phyloP scores from a whole-genome alignment of 2,797 vertebrate genomes.

The Smutsia temminckii region DNA sequence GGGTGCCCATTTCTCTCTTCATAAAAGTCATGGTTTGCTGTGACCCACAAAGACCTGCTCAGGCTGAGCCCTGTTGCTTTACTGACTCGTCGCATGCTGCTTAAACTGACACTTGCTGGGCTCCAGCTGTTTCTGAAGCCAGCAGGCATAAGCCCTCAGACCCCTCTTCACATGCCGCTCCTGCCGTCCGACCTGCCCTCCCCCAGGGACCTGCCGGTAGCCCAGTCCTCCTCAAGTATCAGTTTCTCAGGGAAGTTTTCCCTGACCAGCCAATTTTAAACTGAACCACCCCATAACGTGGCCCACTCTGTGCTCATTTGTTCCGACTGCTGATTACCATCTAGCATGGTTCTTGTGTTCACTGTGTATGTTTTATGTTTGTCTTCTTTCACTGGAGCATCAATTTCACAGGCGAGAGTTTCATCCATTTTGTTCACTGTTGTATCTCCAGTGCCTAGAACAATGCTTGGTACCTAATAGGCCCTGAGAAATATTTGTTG shows the following conservation, averaged over 20 bases:
- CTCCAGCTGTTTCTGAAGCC: not conserved
- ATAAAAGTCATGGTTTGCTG: not conserved
- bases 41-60: not conserved
- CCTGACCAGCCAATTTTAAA: not conserved
- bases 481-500: not conserved
- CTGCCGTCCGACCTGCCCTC: not conserved
- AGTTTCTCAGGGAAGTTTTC: not conserved
- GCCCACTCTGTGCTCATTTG: rapidly evolving
- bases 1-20: not conserved
- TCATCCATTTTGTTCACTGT: not conserved
- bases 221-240: not conserved
- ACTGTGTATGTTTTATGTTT: not conserved
- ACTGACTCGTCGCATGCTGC: not conserved
- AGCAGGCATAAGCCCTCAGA: too few species aligned
- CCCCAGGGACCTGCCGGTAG: too few species aligned
- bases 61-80: not conserved
- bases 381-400: not conserved
- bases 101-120: not conserved
- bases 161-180: not conserved
- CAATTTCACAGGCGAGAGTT: not conserved
- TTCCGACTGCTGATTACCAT: not conserved
- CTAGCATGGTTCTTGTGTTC: not conserved
- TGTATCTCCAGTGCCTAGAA: not conserved
- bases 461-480: not conserved
- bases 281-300: rapidly evolving